Conservation (phyloP, 2,113 vertebrate genomes). For the Brachypodius melanocephalos region DNA sequence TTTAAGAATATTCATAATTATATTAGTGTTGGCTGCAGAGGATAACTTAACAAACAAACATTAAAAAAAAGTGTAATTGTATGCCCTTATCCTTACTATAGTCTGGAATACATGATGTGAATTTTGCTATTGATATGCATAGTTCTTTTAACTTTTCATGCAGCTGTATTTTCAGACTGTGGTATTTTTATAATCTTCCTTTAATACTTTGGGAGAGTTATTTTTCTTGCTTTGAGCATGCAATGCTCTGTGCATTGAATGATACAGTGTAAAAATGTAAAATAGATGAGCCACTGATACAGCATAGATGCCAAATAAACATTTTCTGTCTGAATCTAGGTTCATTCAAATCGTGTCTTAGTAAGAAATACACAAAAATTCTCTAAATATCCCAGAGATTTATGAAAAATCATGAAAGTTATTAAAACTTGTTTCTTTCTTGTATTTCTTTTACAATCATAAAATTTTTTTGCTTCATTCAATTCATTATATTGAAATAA, state of each 20-base stretch:
- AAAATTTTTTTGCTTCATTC: background rate
- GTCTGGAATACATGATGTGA: accelerated
- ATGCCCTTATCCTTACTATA: background rate
- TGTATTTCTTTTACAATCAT: background rate
- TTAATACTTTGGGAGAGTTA: background rate
- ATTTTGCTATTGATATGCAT: background rate
- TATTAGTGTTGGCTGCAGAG: background rate
- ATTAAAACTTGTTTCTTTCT: background rate
- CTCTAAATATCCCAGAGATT: background rate
- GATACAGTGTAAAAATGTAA: background rate
- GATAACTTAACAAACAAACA: background rate
- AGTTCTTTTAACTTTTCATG: background rate
- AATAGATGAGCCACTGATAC: background rate
- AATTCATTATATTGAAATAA: background rate
- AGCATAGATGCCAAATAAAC: background rate
- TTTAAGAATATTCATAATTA: background rate
- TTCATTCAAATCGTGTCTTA: background rate
- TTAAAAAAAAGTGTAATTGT: background rate
- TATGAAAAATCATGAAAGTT: background rate
- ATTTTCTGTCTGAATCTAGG: background rate
- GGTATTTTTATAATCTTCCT: background rate
- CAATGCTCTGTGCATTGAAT: background rate
- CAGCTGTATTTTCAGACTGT: background rate
- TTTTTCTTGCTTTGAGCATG: background rate
- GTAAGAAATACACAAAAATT: background rate